Evolutionary conservation across 2,888 invertebrate genomes (phyloP), one percentile per base, ranked within the genome.

Genomic region (Epinotia nisella): DNA sequence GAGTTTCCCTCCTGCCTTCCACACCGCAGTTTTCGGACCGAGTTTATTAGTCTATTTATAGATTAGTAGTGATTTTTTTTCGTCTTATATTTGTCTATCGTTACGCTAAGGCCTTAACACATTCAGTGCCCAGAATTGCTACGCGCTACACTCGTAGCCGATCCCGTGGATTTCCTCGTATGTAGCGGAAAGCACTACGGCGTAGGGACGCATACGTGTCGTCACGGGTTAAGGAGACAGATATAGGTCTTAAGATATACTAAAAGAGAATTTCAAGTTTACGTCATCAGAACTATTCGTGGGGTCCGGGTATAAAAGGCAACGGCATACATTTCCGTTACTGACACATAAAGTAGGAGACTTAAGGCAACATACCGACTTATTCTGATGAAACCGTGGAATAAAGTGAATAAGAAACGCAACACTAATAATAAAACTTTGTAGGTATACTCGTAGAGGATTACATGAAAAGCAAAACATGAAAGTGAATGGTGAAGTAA

Each of bases 301-400:
- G 66, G 60, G 60, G 19, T n/a, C 65, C 1, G 21, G 56, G 68
- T 56, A 72, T 68, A 72, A 72, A 72, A 56, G 56, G 56, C 55
- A 68, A 56, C 29, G 61, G 67, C 61, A 62, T 72, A 72, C 67
- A 62, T 72, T 72, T 72, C 72, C 72, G 72, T 62, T 72, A 9
- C 72, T 58, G 61, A 62, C 72, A 68, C 68, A 72, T 72, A 68
- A 72, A 72, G 58, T 72, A 68, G 67, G 49, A 62, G 17, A 68
- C 67, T 58, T 68, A 62, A 62, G 68, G 56, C 56, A 51, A 68
- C 62, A 41, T 56, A 24, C 56, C 39, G 24, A 11, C 29, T 56
- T 72, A 72, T 72, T 72, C 68, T 68, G 62, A 19, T 19, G 13
- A 45, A 29, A 19, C 17, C 51, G 5, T 39, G 17, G 10, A 21